Base-by-base conservation (phyloP, 64 coral and sea anemone species). In the Anthopleura sola region DNA sequence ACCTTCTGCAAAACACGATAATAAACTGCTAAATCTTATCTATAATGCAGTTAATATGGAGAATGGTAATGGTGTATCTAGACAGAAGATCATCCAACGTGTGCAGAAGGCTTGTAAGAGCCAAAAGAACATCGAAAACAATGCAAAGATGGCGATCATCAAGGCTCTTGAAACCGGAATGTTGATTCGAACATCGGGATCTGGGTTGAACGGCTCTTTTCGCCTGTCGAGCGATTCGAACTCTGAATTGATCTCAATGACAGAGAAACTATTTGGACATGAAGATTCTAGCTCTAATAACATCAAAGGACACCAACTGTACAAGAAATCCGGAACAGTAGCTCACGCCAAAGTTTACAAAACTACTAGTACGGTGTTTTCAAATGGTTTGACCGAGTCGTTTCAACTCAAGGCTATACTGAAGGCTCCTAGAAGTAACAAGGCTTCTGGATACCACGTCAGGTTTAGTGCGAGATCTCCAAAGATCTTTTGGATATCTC, bases 181-280 rank as follows among this genome's bases (percentile, higher is more conserved):
- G 36, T 78, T 97, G 38, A 44, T 92, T 56, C 94, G 84, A 24
- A 68, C 87, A 9, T 83, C 78, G 20, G 94, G 94, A n/a, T 82
- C 85, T 28, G 94, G 94, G 19, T 53, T 97, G 21, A 97, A 97
- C 69, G 94, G 94, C 8, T 92, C 94, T 19, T 97, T 92, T 9
- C 76, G 76, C 7, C 37, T 79, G 39, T 79, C 76, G 7, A 37
- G 31, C 3, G 37, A 79, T 79, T 47, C 76, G 31, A 48, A 48
- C 17, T 79, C 36, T 48, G 20, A 38, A 79, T 23, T 79, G 2
- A n/a, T 79, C 39, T 79, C 76, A 44, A 11, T 79, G 19, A 48
- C 76, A 19, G 21, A 23, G 39, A 79, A 28, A 71, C 24, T 71
- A 14, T 71, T 71, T 11, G 29, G 13, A 32, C 29, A 79, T 5